Evolutionary conservation across 1,140 invertebrate species (phyloP).

Genomic region (Drosophila seguyi): DNA sequence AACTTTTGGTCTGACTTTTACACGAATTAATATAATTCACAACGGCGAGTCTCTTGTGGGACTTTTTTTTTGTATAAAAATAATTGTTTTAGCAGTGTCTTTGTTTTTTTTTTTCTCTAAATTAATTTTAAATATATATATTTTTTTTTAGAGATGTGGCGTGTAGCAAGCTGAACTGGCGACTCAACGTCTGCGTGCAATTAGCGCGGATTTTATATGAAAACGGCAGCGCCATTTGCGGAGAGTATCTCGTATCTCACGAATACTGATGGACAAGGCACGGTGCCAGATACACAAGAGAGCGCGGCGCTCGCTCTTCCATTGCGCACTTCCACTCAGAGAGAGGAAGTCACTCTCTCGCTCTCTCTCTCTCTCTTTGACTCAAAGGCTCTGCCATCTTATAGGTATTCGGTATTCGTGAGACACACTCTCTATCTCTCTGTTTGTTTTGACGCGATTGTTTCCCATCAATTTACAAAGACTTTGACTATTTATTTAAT

Average conservation of each 20-base stretch:
- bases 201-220: slow-evolving; percentile 68
- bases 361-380: slow-evolving; percentile 22
- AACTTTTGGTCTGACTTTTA: slow-evolving; percentile 35
- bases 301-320: slow-evolving; percentile 9
- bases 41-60: slow-evolving; percentile 52
- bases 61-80: slow-evolving; percentile 46
- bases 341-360: too few relatives aligned
- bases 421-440: slow-evolving; percentile 63
- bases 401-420: slow-evolving; percentile 43
- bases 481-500: slow-evolving; percentile 50
- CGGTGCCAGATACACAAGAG: slow-evolving; percentile 19
- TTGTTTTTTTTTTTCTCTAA: slow-evolving; percentile 27
- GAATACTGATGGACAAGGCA: slow-evolving; percentile 5
- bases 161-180: slow-evolving; percentile 71
- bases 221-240: slow-evolving; percentile 50
- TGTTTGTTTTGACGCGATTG: slow-evolving; percentile 79
- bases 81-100: slow-evolving; percentile 43
- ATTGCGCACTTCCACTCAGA: slow-evolving; percentile 16
- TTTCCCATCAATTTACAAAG: slow-evolving; percentile 61
- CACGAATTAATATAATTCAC: slow-evolving; percentile 73
- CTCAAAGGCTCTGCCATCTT: slow-evolving; percentile 34
- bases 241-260: slow-evolving; percentile 20
- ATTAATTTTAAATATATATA: slow-evolving; percentile 23
- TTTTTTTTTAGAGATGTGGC: slow-evolving; percentile 37
- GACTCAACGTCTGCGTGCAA: slow-evolving; percentile 82